A percentile compares a stretch with the other conserved stretches of the same genome.
Evolutionary conservation across 2,797 vertebrate species (phyloP).

Genomic region (Sebastes diaconus): DNA sequence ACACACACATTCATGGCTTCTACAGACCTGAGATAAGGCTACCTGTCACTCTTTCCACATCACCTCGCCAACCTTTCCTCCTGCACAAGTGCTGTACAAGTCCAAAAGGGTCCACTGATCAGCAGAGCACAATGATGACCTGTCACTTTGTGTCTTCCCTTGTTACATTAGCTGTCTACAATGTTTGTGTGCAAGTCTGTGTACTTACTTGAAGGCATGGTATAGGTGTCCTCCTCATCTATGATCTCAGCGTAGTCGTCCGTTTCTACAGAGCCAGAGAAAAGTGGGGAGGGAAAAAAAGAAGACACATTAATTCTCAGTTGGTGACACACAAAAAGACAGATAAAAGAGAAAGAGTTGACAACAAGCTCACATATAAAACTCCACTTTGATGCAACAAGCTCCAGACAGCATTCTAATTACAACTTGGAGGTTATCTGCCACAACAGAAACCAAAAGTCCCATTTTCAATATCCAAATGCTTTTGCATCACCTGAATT

Average conservation of each 20-base stretch:
- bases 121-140: background rate
- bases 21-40: background rate
- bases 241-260: conserved; percentile 99
- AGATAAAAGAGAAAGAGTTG: background rate
- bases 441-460: background rate
- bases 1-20: background rate
- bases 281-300: conserved; percentile 16
- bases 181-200: background rate
- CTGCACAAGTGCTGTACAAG: background rate
- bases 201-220: conserved; percentile 98
- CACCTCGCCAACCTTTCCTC: background rate
- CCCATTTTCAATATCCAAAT: background rate
- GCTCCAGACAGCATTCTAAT: background rate
- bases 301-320: conserved; percentile 19
- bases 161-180: background rate
- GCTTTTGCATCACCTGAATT: background rate
- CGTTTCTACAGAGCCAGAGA: conserved; percentile 85
- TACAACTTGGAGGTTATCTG: background rate
- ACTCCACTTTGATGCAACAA: background rate
- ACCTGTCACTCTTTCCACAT: background rate
- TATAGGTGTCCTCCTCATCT: conserved; percentile 98
- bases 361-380: background rate
- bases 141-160: background rate
- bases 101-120: background rate
- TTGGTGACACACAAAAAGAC: background rate